A percentile compares a stretch with the other conserved stretches of the same genome.
Conservation (phyloP, 2,888 invertebrate species). For the Drosophila emarginata region DNA sequence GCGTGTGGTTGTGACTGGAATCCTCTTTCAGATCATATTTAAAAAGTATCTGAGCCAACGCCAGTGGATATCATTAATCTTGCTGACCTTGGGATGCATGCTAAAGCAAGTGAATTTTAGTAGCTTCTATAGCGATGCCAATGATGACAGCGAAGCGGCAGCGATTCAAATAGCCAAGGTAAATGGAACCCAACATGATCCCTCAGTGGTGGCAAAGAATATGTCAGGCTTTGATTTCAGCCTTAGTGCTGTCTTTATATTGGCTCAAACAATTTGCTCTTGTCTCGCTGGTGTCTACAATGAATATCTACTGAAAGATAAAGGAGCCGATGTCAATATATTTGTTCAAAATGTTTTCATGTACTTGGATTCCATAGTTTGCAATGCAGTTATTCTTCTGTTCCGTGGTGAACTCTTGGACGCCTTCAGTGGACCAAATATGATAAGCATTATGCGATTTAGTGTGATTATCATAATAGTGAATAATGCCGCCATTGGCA, state of each 20-base stretch:
- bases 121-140: constrained; percentile 70
- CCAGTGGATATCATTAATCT: constrained; percentile 95
- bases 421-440: constrained; percentile 85
- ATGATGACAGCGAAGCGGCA: constrained; percentile 59
- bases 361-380: constrained; percentile 97
- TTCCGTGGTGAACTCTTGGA: constrained; percentile 86
- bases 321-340: constrained; percentile 92
- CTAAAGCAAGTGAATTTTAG: constrained; percentile 89
- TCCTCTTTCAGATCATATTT: constrained; percentile 93
- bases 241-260: constrained; percentile 86
- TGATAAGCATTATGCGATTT: constrained; percentile 85
- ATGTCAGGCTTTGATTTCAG: constrained; percentile 83
- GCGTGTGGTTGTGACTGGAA: constrained; percentile 94
- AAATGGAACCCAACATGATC: not conserved
- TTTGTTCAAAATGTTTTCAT: constrained; percentile 97
- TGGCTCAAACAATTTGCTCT: constrained; percentile 93
- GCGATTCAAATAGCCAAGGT: constrained; percentile 40
- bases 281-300: constrained; percentile 98
- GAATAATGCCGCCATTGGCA: constrained; percentile 95
- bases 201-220: constrained; percentile 64
- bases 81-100: constrained; percentile 95
- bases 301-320: constrained; percentile 94
- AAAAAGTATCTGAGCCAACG: constrained; percentile 89
- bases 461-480: constrained; percentile 91
- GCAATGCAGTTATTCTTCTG: constrained; percentile 89